Percentiles rank a stretch among this genome's conserved stretches.
These are phyloP conservation scores for Opisthograptis luteolata DNA, from an alignment of 2,888 invertebrate genomes.

Conservation along the genomic window DNA sequence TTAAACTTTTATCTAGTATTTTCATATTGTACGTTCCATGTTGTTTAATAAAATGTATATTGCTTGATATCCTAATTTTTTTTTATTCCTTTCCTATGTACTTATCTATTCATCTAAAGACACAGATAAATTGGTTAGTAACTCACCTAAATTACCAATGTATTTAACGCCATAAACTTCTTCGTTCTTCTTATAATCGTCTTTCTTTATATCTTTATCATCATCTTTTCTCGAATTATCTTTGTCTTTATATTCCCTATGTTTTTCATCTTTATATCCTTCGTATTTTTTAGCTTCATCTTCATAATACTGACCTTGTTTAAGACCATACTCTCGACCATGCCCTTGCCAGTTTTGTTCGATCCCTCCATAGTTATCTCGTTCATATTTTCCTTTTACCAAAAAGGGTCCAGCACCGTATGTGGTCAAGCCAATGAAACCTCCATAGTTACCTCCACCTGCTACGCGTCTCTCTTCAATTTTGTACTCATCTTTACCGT, in stretches of 20 bases:
- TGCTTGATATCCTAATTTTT: no score
- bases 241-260: background rate
- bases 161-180: background rate
- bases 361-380: background rate
- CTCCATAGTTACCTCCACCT: constrained; percentile 17
- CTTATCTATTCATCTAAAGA: no score
- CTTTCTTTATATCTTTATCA: background rate
- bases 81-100: no score
- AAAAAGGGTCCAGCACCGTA: constrained; percentile 18
- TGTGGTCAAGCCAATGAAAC: constrained; percentile 15
- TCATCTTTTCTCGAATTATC: background rate
- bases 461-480: constrained; percentile 9
- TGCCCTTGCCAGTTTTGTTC: background rate
- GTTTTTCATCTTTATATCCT: no score
- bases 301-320: background rate
- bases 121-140: background rate
- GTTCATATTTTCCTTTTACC: constrained; percentile 16
- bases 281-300: background rate
- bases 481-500: background rate
- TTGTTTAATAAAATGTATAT: no score
- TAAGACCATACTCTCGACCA: background rate
- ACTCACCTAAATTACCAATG: constrained; percentile 2
- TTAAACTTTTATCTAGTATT: no score
- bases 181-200: background rate
- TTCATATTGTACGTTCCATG: no score